Base-by-base conservation (phyloP, 2,888 invertebrate species). In the Microplitis deprimator region DNA sequence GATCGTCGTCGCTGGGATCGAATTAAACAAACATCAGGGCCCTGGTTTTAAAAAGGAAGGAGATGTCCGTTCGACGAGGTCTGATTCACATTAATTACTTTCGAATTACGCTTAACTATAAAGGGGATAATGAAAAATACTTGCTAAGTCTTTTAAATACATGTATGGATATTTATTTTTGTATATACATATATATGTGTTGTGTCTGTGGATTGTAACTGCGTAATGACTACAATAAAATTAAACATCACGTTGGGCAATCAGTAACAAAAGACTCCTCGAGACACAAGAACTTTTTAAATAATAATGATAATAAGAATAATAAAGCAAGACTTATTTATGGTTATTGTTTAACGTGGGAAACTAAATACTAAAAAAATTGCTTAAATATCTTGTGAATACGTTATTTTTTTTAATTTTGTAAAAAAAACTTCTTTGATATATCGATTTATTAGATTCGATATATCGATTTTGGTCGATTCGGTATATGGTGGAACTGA, bases 81-180 rank as follows among this genome's bases (percentile, higher is more conserved):
- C 73, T 75, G 79, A 80, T 80, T 80, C 77, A 73, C 79, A 77
- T 80, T 77, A 79, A 80, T 80, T 79, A 79, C 77, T 76, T 74
- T 76, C 77, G 77, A 79, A 77, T 80, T 75, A 70, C 75, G 74
- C 29, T 29, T 29, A 29, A 29, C 29, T 29, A 29, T 29, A 68
- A 75, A 77, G 68, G 77, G 77, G 75, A 74, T 76, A 79, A 79
- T 79, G 77, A 80, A 80, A 80, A 79, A 76, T 79, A 76, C 75
- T 73, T 73, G 74, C 29, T 29, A 29, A 29, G 29, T 29, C 29
- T 29, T 29, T 29, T 29, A 29, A 29, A 29, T 29, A 29, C 29
- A 29, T 29, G 29, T 29, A 29, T 29, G 29, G 29, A 4, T 29
- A 29, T 29, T 2, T 29, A 29, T 29, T 29, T 29, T 29, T 29